These are phyloP conservation scores for Centropus bengalensis DNA, from an alignment of 2,113 vertebrate species.

Conservation along the genomic window DNA sequence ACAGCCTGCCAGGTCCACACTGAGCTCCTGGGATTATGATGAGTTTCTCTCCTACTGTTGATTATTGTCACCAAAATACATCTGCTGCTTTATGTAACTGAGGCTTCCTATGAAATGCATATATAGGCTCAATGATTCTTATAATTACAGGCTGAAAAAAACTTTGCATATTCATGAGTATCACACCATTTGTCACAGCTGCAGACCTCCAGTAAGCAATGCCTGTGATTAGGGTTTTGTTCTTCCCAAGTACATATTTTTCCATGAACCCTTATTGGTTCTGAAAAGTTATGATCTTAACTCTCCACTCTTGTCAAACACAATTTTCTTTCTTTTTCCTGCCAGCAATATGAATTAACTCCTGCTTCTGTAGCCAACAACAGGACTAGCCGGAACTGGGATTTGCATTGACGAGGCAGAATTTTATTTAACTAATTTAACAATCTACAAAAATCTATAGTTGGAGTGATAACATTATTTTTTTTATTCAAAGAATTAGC, in stretches of 20 bases:
- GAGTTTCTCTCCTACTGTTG: constrained; percentile 24
- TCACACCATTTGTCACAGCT: constrained; percentile 69
- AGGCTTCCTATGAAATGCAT: constrained; percentile 51
- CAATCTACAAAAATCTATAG: constrained; percentile 51
- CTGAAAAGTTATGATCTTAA: constrained; percentile 72
- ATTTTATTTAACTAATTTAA: constrained; percentile 63
- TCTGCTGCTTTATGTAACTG: constrained; percentile 49
- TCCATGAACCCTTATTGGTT: constrained; percentile 60
- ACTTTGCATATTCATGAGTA: constrained; percentile 67
- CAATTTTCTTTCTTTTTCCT: constrained; percentile 58
- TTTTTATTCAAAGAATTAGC: constrained; percentile 38
- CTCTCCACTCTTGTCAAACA: constrained; percentile 66
- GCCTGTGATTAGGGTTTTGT: constrained; percentile 65
- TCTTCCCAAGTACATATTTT: constrained; percentile 68
- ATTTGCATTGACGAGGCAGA: constrained; percentile 58
- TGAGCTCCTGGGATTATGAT: neutral
- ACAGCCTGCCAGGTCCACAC: neutral
- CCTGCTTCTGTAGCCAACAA: constrained; percentile 47
- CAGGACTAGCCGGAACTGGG: constrained; percentile 50
- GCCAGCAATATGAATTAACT: constrained; percentile 60
- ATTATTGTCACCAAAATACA: constrained; percentile 55
- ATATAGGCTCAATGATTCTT: constrained; percentile 54
- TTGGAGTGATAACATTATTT: constrained; percentile 36
- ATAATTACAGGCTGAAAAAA: constrained; percentile 63
- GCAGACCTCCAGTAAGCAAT: constrained; percentile 61